Conservation (phyloP, 2,888 invertebrate genomes). For the Trachelus stipa region DNA sequence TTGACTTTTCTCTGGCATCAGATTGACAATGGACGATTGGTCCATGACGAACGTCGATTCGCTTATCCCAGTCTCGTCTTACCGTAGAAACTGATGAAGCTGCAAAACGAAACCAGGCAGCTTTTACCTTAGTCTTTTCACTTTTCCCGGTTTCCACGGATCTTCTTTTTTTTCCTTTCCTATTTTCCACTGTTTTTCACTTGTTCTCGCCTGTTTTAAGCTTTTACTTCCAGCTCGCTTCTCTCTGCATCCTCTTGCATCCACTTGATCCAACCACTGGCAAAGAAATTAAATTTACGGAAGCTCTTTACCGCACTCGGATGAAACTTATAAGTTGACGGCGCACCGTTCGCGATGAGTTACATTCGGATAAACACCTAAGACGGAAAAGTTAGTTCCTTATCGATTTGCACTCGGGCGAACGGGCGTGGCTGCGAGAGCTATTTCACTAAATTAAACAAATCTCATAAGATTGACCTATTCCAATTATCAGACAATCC, state of each 20-base stretch:
- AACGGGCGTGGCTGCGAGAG: background rate
- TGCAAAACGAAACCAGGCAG: background rate
- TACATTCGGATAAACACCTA: background rate
- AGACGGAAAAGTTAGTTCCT: background rate
- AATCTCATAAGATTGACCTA: background rate
- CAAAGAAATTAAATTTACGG: background rate
- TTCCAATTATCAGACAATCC: background rate
- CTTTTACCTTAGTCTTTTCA: background rate
- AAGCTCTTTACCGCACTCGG: background rate
- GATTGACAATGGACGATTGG: background rate
- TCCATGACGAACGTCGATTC: background rate
- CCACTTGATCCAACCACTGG: background rate
- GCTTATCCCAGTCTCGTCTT: background rate
- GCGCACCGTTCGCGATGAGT: background rate
- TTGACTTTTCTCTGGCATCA: background rate
- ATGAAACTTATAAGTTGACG: background rate
- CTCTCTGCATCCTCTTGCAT: background rate
- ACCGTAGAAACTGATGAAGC: background rate
- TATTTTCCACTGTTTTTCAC: background rate
- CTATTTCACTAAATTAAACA: background rate
- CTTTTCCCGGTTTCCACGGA: background rate
- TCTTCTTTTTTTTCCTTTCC: too few relatives aligned
- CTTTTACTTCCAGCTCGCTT: background rate
- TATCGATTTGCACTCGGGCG: background rate
- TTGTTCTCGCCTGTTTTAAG: background rate